Evolutionary conservation across 2,888 invertebrate species (phyloP).

Genomic region (Nebria brevicollis): DNA sequence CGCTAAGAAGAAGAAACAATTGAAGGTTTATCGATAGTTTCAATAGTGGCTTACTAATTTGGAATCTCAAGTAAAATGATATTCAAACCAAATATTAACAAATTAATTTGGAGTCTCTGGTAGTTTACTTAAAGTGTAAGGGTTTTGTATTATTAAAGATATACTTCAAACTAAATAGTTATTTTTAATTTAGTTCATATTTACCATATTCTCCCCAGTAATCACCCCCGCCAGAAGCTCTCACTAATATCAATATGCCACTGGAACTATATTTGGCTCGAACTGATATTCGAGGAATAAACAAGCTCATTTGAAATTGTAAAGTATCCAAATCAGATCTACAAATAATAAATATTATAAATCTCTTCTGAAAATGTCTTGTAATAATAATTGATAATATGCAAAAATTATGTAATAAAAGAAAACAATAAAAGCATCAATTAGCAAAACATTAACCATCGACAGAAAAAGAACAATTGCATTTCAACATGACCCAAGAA

Average conservation of each 20-base stretch:
- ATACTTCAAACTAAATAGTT: no score
- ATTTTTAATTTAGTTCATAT: constrained; percentile 28
- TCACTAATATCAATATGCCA: constrained; percentile 80
- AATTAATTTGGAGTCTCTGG: no score
- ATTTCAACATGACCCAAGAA: background rate
- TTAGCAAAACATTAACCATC: background rate
- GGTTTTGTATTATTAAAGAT: background rate
- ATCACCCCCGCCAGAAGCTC: constrained; percentile 86
- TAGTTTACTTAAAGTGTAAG: no score
- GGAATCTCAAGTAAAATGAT: background rate
- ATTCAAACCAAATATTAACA: constrained; percentile 11
- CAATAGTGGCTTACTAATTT: background rate
- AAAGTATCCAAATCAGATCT: constrained; percentile 81
- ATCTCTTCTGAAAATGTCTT: background rate
- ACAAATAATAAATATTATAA: constrained; percentile 51
- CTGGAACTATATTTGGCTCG: constrained; percentile 84
- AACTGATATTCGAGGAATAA: constrained; percentile 82
- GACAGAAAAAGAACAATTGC: background rate
- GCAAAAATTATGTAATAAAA: background rate
- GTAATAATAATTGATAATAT: no score
- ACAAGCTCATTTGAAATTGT: constrained; percentile 83
- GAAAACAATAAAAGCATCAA: background rate
- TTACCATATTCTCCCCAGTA: constrained; percentile 91
- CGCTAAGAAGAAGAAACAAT: no score
- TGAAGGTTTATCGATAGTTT: no score